Base-by-base conservation (phyloP, 2,797 vertebrate genomes). In the Chelmon rostratus region DNA sequence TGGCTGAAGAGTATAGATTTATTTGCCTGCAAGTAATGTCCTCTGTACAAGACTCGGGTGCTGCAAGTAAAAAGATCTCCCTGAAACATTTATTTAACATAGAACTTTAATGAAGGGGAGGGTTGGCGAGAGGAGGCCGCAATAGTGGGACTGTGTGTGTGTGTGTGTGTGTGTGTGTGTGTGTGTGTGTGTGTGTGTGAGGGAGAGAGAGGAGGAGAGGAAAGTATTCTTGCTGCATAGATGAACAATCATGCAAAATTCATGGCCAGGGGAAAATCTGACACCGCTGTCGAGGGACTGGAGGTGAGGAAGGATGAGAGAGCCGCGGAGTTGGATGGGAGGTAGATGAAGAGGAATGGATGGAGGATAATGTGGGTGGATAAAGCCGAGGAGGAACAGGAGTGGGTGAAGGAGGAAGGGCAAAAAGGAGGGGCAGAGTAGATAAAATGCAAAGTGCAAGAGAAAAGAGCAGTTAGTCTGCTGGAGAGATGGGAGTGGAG, bases 31-130 rank as follows among this genome's bases (percentile, higher is more conserved):
- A 28, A 83, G 56, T 82, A 68, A 81, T 63, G 58, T 58, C 69
- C 50, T 68, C 56, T 50, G 58, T 52, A 79, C 67, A 82, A 65
- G 71, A 58, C 40, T 53, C 1, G 8, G 31, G 18, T 23, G 56
- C 47, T 57, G 66, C 44, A 68, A 71, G 67, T 65, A 58, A 85
- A 85, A 88, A 80, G 78, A 81, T 81, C 67, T 56, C 72, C n/a
- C 23, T 91, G 65, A 90, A 92, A 92, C 71, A 89, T 91, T 87
- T 84, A 91, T 92, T 87, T 82, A 85, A 89, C 81, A 85, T 86
- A 12, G 83, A 87, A 75, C 59, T 88, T 88, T 90, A 91, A 93
- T 91, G 86, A 89, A 61, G 69, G 33, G 56, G 76, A 49, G 69
- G 57, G 57, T 62, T 46, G 33, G 65, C 8, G 53, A 74, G 63